Evolutionary conservation across 2,113 vertebrate genomes (phyloP), one percentile per base, ranked within the genome.

Genomic region (Anser brachyrhynchus): DNA sequence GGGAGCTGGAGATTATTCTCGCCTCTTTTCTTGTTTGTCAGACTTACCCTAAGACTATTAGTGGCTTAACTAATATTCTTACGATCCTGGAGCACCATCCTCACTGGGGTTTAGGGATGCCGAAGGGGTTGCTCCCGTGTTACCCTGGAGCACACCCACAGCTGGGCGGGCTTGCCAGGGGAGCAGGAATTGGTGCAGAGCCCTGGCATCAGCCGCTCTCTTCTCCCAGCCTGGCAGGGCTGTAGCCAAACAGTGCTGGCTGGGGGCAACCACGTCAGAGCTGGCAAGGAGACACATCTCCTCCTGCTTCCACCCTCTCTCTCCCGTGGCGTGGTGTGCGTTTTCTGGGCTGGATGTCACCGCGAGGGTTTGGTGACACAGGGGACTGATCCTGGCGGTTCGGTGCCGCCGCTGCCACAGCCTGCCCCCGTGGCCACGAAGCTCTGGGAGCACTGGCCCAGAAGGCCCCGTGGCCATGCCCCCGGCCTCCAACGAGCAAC

Each of bases 41-140:
- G 11, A 87, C 10, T 95, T 94, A 83, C 17, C 91, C 43, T 75
- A 87, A 93, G 84, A 55, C 92, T 87, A 61, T 91, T 90, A 96
- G 67, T 67, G 89, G 91, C 94, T 96, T 90, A 96, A 93, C 67
- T 13, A 39, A 65, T 91, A 82, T 86, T 89, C 67, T 89, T 78
- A 41, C 0, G 6, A 90, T 44, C 65, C 78, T 72, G 87, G 70
- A 92, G 84, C 66, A 64, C 58, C 79, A 65, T 87, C 84, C 74
- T 88, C 8, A 5, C 26, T 55, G 69, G 44, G 17, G 20, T 14
- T 89, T 72, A 33, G 2, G 3, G 69, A 86, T 33, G 84, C 58
- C 39, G 54, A 85, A 91, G 65, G 67, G 78, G 79, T 17, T 75
- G 75, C 49, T 76, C 79, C 90, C 65, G 12, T 25, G 19, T 87